These are phyloP conservation scores for Danaus chrysippus DNA, from an alignment of 2,888 invertebrate species.

Conservation along the genomic window DNA sequence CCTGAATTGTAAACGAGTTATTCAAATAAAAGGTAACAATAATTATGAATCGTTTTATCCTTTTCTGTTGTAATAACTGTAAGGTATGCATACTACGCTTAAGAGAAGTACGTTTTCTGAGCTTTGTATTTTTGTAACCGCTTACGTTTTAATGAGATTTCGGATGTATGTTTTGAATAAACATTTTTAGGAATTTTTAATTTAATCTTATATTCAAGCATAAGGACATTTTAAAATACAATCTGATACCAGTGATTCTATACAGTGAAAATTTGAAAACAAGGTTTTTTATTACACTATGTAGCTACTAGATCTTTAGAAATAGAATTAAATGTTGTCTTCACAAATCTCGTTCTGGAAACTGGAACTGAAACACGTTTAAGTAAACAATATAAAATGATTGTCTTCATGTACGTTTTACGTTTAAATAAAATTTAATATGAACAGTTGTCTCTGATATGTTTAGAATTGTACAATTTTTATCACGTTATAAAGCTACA, in stretches of 20 bases:
- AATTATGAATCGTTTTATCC: neutral
- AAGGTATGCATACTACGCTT: no score
- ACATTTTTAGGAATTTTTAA: no score
- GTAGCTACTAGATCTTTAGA: neutral
- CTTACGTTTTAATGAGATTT: no score
- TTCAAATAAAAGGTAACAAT: neutral
- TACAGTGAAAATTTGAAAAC: no score
- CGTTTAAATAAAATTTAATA: conserved; percentile 14
- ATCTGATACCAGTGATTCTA: no score
- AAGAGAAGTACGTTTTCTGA: no score
- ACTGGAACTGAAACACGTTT: neutral
- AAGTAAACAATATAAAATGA: conserved; percentile 18
- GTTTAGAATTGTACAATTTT: conserved; percentile 10
- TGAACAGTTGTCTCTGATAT: conserved; percentile 17
- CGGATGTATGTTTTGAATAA: no score
- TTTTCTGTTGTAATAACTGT: no score
- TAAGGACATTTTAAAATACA: no score
- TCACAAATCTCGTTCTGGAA: neutral
- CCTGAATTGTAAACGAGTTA: neutral
- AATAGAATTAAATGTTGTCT: neutral
- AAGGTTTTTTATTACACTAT: no score
- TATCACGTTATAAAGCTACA: conserved; percentile 9
- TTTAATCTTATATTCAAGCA: no score
- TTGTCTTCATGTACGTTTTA: conserved; percentile 17
- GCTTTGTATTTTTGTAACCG: no score